These are phyloP conservation scores for Sprattus sprattus DNA, from an alignment of 2,113 vertebrate species.

Conservation along the genomic window DNA sequence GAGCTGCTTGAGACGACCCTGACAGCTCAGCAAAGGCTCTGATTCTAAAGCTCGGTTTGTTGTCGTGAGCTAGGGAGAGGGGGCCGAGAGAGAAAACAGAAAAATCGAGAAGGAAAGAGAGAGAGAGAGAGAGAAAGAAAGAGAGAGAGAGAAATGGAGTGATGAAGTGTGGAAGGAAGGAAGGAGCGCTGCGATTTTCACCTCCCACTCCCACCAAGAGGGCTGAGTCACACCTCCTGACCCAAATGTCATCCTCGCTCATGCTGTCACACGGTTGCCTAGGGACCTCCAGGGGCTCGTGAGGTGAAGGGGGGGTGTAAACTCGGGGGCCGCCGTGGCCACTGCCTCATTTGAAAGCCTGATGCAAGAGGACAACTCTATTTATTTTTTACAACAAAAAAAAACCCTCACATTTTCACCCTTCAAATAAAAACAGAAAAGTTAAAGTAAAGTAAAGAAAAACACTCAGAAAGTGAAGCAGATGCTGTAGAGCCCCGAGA, in stretches of 20 bases:
- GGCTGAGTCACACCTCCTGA: conserved; percentile 59
- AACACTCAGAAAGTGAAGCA: neutral
- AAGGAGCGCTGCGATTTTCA: conserved; percentile 31
- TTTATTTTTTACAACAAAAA: conserved; percentile 57
- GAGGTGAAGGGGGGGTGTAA: conserved; percentile 34
- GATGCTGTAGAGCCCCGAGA: neutral
- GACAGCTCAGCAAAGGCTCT: conserved; percentile 10
- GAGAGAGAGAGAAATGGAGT: neutral
- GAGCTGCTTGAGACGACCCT: neutral
- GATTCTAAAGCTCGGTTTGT: neutral
- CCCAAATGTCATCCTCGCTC: conserved; percentile 56
- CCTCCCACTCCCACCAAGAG: conserved; percentile 49
- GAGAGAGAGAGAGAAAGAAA: neutral
- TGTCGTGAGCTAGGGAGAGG: neutral
- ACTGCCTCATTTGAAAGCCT: conserved; percentile 33
- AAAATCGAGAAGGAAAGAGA: neutral
- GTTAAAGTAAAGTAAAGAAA: neutral
- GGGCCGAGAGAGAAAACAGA: neutral
- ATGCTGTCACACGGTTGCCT: conserved; percentile 33
- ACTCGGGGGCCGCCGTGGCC: conserved; percentile 27
- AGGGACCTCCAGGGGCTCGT: conserved; percentile 48
- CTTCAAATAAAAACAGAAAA: conserved; percentile 45
- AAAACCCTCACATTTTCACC: conserved; percentile 48
- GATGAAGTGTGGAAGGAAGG: neutral
- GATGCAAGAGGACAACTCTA: conserved; percentile 57